Evolutionary conservation across 2,797 vertebrate genomes (phyloP).

Genomic region (Pantherophis alleghaniensis): DNA sequence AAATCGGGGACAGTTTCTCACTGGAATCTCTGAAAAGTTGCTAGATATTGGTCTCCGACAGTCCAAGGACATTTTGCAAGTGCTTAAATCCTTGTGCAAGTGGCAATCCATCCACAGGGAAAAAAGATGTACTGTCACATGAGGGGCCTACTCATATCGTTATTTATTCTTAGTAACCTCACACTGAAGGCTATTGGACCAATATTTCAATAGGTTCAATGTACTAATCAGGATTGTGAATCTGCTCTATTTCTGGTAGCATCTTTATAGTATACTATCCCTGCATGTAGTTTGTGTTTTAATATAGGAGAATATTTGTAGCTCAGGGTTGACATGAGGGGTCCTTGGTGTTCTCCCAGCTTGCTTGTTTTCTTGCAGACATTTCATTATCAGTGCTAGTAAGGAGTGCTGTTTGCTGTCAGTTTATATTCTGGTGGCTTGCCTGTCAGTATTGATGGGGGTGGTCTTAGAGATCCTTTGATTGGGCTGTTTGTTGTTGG

Average conservation of each 20-base stretch:
- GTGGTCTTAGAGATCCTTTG: neutral
- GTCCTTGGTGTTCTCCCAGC: neutral
- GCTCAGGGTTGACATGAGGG: neutral
- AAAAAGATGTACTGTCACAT: neutral
- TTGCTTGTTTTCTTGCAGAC: neutral
- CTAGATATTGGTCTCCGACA: neutral
- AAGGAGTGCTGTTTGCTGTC: neutral
- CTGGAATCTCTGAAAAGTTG: neutral
- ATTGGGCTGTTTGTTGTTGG: neutral
- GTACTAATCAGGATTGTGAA: neutral
- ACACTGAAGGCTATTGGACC: neutral
- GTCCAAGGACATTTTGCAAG: neutral
- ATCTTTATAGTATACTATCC: neutral
- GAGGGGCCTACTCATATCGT: neutral
- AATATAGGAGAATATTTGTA: neutral
- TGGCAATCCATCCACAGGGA: neutral
- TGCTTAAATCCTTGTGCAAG: neutral
- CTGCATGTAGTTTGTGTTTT: neutral
- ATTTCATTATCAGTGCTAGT: neutral
- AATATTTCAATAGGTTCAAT: neutral
- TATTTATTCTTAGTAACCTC: neutral
- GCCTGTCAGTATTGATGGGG: neutral
- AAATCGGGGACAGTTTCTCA: neutral
- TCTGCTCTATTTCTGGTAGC: neutral
- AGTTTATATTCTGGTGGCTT: neutral